Base-by-base conservation (phyloP, 64 coral and sea anemone genomes). In the Anthopleura sola region DNA sequence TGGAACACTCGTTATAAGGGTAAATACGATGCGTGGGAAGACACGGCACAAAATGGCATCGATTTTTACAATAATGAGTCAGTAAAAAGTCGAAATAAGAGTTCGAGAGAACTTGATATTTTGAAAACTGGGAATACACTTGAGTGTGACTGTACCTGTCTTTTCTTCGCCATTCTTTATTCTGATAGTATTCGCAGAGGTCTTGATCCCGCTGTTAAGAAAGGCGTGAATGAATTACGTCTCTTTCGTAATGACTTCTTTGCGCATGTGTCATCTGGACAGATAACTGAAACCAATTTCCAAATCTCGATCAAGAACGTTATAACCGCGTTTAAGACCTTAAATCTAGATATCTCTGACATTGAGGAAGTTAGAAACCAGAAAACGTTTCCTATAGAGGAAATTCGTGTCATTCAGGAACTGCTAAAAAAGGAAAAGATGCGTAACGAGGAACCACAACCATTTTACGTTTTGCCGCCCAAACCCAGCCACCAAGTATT, bases 61-160 rank as follows among this genome's bases (percentile, higher is more conserved):
- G 64, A 84, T 28, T 90, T 90, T n/a, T 78, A 48, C 38, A 84
- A 84, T 31, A 54, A 36, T 0, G 88, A 90, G 36, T 40, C 64
- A 37, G 0, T 18, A 60, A 55, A n/a, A 55, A 74, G 37, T 68
- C 46, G 44, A 20, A 18, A 26, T 11, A 57, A 32, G 13, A 84
- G 76, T 17, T 51, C 49, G 0, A 2, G 11, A 16, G 6, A 7
- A 24, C 88, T 77, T 5, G 28, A 2, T 1, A 75, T 13, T 76
- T 54, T 84, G 37, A 49, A 39, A 23, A 77, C 23, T 40, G 88
- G 88, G 16, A 60, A 90, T 17, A 37, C 46, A 24, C 47, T 16
- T 40, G 49, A 90, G 13, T 90, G 88, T 68, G 88, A 90, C 33
- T 85, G 88, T 51, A 57, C 80, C 51, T 75, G 48, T 37, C 21